Evolutionary conservation across 2,113 vertebrate species (phyloP), one percentile per base, ranked within the genome.

Genomic region (Sciurus niger): DNA sequence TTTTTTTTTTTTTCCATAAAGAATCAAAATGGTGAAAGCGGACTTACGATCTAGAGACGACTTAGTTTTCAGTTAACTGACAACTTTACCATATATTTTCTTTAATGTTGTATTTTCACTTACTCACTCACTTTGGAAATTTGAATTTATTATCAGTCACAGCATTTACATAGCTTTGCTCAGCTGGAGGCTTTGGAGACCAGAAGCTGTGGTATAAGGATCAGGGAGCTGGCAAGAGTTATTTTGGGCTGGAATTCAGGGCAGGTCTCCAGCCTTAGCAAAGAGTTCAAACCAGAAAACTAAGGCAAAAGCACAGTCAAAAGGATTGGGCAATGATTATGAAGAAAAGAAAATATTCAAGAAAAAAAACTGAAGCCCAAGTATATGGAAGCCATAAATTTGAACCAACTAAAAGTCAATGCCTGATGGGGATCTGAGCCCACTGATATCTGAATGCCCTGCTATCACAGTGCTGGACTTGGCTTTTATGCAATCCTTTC

Each of bases 1-100:
- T 91, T 95, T 98, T 73, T 37, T 76, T 63, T 87, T 63, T 25
- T 63, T 63, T 63, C 28, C 76, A 72, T 91, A 91, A 84, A 96
- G 94, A 80, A 96, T 97, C 97, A 98, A 46, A 95, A 84, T 96
- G 96, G 97, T 98, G 97, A 98, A 98, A 98, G 91, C 51, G 77
- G 88, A 98, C 79, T 98, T 96, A 83, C 70, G 94, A 97, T 95
- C 96, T 94, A 96, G 95, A 95, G 96, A 97, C 80, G 88, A 67
- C 16, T 51, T 48, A 40, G 79, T 83, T 97, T 98, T 92, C 97
- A 96, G 96, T 98, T 96, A 96, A 96, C 88, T 97, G 96, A 97
- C 90, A 79, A 74, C 48, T 88, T 92, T 63, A 96, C 84, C 88
- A 87, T 91, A 77, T 43, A 77, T 96, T 96, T 98, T 96, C 84